Conservation (phyloP, 2,113 vertebrate genomes). For the Notiomystis cincta region DNA sequence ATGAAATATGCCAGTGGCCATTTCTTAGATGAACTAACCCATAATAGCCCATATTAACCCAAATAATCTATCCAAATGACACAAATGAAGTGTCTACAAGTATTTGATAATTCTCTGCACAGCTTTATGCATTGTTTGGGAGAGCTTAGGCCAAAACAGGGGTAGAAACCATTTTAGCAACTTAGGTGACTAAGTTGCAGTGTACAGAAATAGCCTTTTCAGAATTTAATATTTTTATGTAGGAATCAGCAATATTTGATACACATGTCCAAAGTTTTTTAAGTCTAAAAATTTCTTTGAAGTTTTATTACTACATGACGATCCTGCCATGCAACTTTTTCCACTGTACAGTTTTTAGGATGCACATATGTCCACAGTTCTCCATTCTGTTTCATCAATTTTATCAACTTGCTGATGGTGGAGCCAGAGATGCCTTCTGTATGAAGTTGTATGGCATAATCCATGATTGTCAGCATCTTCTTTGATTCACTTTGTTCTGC, state of each 20-base stretch:
- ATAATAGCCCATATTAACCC: rapidly evolving
- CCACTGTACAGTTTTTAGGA: not conserved
- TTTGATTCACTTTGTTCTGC: not conserved
- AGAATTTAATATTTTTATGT: not conserved
- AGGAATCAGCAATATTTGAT: not conserved
- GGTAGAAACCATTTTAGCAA: not conserved
- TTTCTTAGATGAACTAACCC: not conserved
- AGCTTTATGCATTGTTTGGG: not conserved
- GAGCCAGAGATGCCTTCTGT: not conserved
- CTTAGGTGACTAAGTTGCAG: not conserved
- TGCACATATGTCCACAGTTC: not conserved
- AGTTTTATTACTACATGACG: not conserved
- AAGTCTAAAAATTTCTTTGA: not conserved
- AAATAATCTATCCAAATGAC: not conserved
- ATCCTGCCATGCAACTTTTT: not conserved
- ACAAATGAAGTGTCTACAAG: not conserved
- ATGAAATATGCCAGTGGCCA: not conserved
- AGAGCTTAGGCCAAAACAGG: not conserved
- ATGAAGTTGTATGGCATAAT: not conserved
- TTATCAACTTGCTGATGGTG: not conserved
- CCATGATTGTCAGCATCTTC: not conserved
- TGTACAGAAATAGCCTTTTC: not conserved
- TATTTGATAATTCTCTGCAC: not conserved
- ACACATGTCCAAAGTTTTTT: not conserved
- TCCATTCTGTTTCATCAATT: not conserved